These are phyloP conservation scores for Malurus splendens DNA, from an alignment of 2,797 vertebrate genomes.

Conservation along the genomic window DNA sequence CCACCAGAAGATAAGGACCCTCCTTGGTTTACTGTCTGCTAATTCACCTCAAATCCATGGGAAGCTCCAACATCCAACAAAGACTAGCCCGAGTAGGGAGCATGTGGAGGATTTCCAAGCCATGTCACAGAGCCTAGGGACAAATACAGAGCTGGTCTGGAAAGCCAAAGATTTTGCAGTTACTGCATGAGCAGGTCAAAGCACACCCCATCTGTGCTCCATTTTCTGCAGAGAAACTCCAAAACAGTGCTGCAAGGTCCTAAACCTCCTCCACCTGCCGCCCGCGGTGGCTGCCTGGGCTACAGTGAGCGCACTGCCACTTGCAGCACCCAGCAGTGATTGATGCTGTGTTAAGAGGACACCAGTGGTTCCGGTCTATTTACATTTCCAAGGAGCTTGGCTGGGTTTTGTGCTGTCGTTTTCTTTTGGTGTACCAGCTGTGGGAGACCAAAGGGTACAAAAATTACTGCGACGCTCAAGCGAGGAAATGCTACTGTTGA, in stretches of 20 bases:
- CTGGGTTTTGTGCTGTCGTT: constrained; percentile 24
- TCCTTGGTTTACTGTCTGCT: background rate
- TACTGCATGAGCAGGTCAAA: constrained; percentile 15
- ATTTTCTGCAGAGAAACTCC: background rate
- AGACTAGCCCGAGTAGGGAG: background rate
- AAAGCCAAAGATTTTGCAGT: background rate
- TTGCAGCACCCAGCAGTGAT: constrained; percentile 20
- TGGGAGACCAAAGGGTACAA: constrained; percentile 47
- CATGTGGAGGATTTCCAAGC: background rate
- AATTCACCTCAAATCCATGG: background rate
- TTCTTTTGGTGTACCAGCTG: constrained; percentile 44
- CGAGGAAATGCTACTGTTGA: constrained; percentile 47
- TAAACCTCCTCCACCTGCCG: constrained; percentile 22
- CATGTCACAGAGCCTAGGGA: background rate
- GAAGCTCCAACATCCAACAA: background rate
- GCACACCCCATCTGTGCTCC: background rate
- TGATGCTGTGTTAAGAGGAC: constrained; percentile 33
- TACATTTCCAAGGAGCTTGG: constrained; percentile 48
- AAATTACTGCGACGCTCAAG: constrained; percentile 9
- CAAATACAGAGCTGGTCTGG: background rate
- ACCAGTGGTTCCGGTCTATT: constrained; percentile 46
- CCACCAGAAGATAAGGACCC: background rate
- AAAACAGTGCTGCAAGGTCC: background rate
- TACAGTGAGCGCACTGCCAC: background rate
- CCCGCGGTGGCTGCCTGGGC: background rate